phyloP scores from a whole-genome alignment of 92 coral and sea anemone genomes.

The Palythoa caribaeorum region DNA sequence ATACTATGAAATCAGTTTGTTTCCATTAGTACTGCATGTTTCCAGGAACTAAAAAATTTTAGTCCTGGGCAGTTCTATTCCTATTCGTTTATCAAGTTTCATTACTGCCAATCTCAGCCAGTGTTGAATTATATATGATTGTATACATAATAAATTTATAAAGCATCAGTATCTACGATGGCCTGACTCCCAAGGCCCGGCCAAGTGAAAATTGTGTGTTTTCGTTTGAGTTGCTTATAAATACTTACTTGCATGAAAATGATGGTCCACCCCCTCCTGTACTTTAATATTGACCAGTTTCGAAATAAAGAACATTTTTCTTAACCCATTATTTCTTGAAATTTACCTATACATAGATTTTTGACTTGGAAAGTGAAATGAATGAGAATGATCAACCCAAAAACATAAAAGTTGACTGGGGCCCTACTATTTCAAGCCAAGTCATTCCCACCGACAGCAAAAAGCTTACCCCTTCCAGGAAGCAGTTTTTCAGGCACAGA shows the following conservation, averaged over 20 bases:
- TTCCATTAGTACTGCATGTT: not conserved
- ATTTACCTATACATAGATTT: not conserved
- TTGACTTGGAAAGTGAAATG: not conserved
- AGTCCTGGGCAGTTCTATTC: not conserved
- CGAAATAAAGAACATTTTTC: not conserved
- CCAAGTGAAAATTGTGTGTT: not conserved
- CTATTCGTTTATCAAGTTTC: not conserved
- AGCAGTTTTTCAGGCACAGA: not conserved
- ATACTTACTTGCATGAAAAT: not conserved
- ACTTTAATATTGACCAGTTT: not conserved
- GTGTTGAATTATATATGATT: conserved; percentile 2
- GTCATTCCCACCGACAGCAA: not conserved
- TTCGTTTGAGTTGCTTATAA: not conserved
- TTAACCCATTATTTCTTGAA: not conserved
- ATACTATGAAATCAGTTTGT: conserved; percentile 1
- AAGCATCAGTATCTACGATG: not conserved
- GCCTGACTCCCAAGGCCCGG: not conserved
- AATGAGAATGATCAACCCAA: not conserved
- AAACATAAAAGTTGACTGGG: not conserved
- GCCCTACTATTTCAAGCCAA: not conserved
- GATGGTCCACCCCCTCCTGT: not conserved
- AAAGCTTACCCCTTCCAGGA: not conserved
- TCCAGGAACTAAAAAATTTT: conserved; percentile 3
- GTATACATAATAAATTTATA: not conserved
- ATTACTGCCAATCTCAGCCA: not conserved